These are phyloP conservation scores for Antrozous pallidus DNA, from an alignment of 2,797 vertebrate genomes.

Conservation along the genomic window DNA sequence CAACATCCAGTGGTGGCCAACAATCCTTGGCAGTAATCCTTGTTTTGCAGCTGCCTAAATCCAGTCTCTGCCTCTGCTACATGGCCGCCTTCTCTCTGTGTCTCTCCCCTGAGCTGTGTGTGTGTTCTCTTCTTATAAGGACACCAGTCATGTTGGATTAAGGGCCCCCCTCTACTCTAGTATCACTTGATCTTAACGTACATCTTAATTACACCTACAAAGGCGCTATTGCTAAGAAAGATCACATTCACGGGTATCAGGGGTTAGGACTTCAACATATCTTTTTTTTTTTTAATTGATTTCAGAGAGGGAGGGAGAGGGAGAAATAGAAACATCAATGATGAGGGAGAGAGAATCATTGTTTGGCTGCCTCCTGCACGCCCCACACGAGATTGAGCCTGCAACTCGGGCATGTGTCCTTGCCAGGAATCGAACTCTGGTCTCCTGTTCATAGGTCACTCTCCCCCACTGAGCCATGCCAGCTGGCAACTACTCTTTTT, in stretches of 20 bases:
- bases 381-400: too few relatives aligned
- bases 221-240: background rate
- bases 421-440: too few relatives aligned
- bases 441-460: too few relatives aligned
- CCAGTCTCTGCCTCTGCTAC: background rate
- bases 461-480: too few relatives aligned
- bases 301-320: too few relatives aligned
- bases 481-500: background rate
- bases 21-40: background rate
- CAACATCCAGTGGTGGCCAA: background rate
- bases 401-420: too few relatives aligned
- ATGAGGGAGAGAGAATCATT: too few relatives aligned
- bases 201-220: background rate
- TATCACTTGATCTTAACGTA: background rate
- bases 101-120: background rate
- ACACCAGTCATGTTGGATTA: background rate
- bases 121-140: background rate
- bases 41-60: background rate
- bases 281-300: too few relatives aligned
- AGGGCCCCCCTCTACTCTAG: background rate
- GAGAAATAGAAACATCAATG: too few relatives aligned
- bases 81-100: background rate
- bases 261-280: background rate
- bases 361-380: too few relatives aligned
- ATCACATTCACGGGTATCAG: background rate